Evolutionary conservation across 2,113 vertebrate genomes (phyloP).

Genomic region (Phainopepla nitens): DNA sequence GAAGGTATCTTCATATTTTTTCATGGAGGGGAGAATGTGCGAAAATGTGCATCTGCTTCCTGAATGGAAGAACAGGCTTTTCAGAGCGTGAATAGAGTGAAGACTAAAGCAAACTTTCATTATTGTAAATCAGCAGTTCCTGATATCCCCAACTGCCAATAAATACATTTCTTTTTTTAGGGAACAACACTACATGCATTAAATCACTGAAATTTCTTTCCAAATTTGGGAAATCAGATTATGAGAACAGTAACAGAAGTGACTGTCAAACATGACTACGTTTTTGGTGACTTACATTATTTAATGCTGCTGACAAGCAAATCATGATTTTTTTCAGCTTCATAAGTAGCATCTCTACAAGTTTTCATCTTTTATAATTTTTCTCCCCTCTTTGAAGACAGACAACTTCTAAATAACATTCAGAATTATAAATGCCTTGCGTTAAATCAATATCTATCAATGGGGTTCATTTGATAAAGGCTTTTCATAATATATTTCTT

Average conservation of each 20-base stretch:
- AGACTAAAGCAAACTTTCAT: not conserved
- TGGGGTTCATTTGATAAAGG: not conserved
- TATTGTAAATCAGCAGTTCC: not conserved
- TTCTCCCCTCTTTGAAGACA: not conserved
- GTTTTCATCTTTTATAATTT: not conserved
- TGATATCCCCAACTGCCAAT: not conserved
- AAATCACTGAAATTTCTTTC: not conserved
- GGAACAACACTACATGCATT: not conserved
- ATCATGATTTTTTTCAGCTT: not conserved
- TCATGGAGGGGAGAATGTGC: not conserved
- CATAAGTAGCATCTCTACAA: not conserved
- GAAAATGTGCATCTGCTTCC: not conserved
- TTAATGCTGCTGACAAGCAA: not conserved
- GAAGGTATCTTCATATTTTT: not conserved
- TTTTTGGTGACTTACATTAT: not conserved
- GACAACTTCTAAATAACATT: not conserved
- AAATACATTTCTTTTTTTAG: not conserved
- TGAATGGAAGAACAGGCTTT: not conserved
- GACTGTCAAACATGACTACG: not conserved
- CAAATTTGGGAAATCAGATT: not conserved
- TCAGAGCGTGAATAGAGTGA: not conserved
- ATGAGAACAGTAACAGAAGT: not conserved
- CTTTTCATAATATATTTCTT: not conserved
- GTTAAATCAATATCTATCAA: constrained; percentile 25
- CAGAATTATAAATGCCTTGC: not conserved